Evolutionary conservation across 1,140 invertebrate genomes (phyloP).

Genomic region (Pseudomyrmex concolor): DNA sequence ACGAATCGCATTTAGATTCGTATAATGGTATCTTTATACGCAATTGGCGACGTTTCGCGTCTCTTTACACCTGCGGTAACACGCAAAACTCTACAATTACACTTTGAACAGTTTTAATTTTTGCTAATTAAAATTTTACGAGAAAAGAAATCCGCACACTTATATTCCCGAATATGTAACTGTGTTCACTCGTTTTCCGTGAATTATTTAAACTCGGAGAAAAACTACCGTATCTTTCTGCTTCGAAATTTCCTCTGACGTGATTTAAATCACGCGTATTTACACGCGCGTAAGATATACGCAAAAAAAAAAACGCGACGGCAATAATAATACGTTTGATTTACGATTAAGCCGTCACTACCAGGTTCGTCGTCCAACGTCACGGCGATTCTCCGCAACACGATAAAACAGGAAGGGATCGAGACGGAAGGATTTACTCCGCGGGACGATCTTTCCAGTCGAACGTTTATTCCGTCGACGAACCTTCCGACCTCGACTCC

Average conservation of each 20-base stretch:
- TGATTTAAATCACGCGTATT: neutral
- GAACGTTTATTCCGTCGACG: constrained; percentile 68
- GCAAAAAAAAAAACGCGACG: neutral
- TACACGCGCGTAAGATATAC: constrained; percentile 37
- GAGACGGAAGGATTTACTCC: constrained; percentile 63
- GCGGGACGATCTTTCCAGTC: constrained; percentile 44
- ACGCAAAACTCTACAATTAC: neutral
- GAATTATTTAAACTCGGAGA: constrained; percentile 5
- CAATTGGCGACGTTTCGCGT: no score
- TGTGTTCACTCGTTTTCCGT: neutral
- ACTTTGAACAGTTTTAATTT: neutral
- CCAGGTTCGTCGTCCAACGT: constrained; percentile 37
- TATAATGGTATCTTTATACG: neutral
- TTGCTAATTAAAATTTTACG: neutral
- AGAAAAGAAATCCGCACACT: neutral
- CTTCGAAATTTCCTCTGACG: neutral
- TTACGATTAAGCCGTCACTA: constrained; percentile 72
- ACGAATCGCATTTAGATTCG: neutral
- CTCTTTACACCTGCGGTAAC: no score
- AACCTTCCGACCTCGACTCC: constrained; percentile 52
- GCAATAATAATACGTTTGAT: constrained; percentile 77
- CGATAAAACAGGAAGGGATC: constrained; percentile 66
- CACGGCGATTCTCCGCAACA: constrained; percentile 33
- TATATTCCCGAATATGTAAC: neutral
- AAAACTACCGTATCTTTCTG: no score